Evolutionary conservation across 2,888 invertebrate genomes (phyloP).

Genomic region (Chaetogeoica ovagalla): DNA sequence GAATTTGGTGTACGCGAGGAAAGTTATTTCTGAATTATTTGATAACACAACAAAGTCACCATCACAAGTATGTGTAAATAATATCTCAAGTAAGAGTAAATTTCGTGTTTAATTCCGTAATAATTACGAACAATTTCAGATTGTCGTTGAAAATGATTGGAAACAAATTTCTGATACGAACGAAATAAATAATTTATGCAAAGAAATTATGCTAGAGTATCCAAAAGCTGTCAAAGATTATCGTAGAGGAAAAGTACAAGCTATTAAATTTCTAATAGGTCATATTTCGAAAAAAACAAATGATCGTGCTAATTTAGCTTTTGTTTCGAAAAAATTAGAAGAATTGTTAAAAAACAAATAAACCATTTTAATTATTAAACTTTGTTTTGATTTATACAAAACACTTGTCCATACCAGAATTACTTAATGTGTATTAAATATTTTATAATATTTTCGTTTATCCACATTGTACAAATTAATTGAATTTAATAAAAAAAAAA

Average conservation of each 20-base stretch:
- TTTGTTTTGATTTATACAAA: neutral
- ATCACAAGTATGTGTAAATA: constrained; percentile 59
- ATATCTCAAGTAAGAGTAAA: neutral
- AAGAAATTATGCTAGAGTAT: constrained; percentile 28
- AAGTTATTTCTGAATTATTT: constrained; percentile 62
- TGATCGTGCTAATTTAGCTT: constrained; percentile 64
- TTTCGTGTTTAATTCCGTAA: constrained; percentile 30
- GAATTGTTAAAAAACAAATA: constrained; percentile 24
- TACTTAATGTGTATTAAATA: too few species aligned
- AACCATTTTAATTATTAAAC: neutral
- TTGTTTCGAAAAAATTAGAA: constrained; percentile 31
- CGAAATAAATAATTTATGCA: constrained; percentile 65
- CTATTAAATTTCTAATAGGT: constrained; percentile 69
- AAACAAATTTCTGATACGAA: constrained; percentile 67
- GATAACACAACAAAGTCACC: constrained; percentile 60
- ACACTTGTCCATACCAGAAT: neutral
- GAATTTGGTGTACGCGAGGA: constrained; percentile 66
- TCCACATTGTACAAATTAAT: too few species aligned
- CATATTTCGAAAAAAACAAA: constrained; percentile 66
- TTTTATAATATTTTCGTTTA: too few species aligned
- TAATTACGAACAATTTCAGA: constrained; percentile 58
- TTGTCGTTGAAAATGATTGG: constrained; percentile 70
- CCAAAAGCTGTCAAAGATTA: constrained; percentile 64
- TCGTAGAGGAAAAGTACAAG: constrained; percentile 71
- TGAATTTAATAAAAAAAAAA: too few species aligned